A percentile compares a stretch with the other conserved stretches of the same genome.
These are phyloP conservation scores for Drosophila silvestris DNA, from an alignment of 2,888 invertebrate genomes.

Conservation along the genomic window DNA sequence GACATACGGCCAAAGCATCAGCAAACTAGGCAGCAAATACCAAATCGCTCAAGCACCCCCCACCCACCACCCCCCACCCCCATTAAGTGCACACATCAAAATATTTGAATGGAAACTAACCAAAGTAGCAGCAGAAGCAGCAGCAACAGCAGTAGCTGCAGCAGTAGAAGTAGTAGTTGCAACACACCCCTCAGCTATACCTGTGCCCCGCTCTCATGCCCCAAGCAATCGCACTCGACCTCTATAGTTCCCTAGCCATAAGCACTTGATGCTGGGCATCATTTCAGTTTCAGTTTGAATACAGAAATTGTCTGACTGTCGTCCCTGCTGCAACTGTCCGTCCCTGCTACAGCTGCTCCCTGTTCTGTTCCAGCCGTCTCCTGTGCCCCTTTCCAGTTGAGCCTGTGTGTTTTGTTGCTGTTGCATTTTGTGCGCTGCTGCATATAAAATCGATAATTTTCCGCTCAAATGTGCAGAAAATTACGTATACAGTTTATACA, in stretches of 20 bases:
- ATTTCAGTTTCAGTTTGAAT: not conserved
- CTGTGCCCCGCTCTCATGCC: not conserved
- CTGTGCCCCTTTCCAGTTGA: conserved; percentile 7
- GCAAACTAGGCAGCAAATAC: conserved; percentile 39
- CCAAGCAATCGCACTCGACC: not conserved
- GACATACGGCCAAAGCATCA: conserved; percentile 10
- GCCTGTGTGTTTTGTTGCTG: conserved; percentile 46
- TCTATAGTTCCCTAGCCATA: conserved; percentile 3
- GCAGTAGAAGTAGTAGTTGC: not conserved
- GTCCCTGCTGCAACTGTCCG: not conserved
- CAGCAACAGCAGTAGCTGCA: not conserved
- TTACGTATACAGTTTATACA: conserved; percentile 42
- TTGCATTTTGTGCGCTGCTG: conserved; percentile 64
- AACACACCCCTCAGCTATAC: not conserved
- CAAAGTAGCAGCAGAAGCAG: conserved; percentile 65
- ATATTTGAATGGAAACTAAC: conserved; percentile 80
- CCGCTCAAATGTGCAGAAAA: conserved; percentile 82
- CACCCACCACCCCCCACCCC: too few relatives aligned
- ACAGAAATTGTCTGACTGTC: not conserved
- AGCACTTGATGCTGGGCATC: conserved; percentile 37
- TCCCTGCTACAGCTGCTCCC: not conserved
- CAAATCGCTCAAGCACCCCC: conserved; percentile 9
- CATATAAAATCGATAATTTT: conserved; percentile 79
- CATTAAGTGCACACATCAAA: conserved; percentile 66
- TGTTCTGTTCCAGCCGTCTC: conserved; percentile 20